Percentiles rank a stretch among this genome's conserved stretches.
Evolutionary conservation across 2,797 vertebrate species (phyloP).

Genomic region (Acomys russatus): DNA sequence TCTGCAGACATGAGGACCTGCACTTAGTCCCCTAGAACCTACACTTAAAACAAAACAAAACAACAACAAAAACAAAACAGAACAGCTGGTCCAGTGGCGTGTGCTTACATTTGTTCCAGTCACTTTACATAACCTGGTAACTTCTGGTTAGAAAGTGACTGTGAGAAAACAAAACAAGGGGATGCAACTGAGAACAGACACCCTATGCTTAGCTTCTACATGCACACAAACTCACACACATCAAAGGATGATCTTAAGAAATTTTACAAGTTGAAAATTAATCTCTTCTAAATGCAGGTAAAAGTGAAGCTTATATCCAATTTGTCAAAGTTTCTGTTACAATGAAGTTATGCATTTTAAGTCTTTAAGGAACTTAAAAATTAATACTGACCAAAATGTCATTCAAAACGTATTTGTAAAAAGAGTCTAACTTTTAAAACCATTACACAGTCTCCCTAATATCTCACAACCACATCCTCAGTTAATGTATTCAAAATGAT

Average conservation of each 20-base stretch:
- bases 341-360: constrained; percentile 22
- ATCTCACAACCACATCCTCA: not conserved
- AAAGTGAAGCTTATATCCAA: not conserved
- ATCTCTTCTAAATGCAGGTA: not conserved
- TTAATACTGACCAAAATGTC: not conserved
- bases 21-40: not conserved
- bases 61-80: too few species aligned
- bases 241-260: not conserved
- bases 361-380: not conserved
- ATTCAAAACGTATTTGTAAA: not conserved
- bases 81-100: not conserved
- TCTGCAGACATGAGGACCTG: not conserved
- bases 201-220: too few species aligned
- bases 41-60: not conserved
- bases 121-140: not conserved
- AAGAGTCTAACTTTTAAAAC: not conserved
- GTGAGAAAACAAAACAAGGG: not conserved
- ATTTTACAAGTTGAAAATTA: constrained; percentile 38
- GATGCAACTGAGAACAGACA: not conserved
- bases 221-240: not conserved
- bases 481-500: not conserved
- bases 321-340: not conserved
- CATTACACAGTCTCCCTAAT: not conserved
- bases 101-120: not conserved
- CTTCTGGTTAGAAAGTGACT: not conserved